Base-by-base conservation (phyloP, 2,888 invertebrate species). In the Pyrocoelia pectoralis region DNA sequence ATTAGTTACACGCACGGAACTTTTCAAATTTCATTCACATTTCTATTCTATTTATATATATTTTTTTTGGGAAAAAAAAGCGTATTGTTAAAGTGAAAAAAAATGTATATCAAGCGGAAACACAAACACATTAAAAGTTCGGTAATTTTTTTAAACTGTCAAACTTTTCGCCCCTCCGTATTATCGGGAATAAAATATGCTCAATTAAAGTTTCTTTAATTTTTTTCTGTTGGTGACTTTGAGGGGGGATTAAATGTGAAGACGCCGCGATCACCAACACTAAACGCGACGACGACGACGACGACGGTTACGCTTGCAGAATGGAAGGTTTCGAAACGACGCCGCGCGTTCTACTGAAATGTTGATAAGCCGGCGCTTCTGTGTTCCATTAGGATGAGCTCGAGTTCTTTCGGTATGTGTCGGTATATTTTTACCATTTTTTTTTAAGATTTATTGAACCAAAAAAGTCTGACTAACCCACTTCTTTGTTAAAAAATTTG, bases 281-380 rank as follows among this genome's bases (percentile, higher is more conserved):
- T 8, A 48, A 12, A 50, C 43, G 17, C 52, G 46, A 51, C 52
- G 40, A 14, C 60, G 54, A 6, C 48, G 54, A 33, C 60, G 58
- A 2, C n/a, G 3, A 15, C 10, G n/a, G 14, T 8, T 43, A 8
- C 12, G 24, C 13, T 2, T 2, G 19, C 17, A n/a, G 33, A 52
- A 53, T 46, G 54, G 55, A 38, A 38, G 48, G 54, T 55, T 55
- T 54, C 60, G 14, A 28, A 50, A 58, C 55, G 58, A 59, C 63
- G 63, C 58, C 54, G 58, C 63, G 63, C 58, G 58, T 58, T 63
- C 63, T 58, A 63, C 63, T 63, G 19, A 63, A 57, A 48, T 18
- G 54, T 33, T 63, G 63, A 58, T 58, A 58, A 54, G 62, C 57
- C 24, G 54, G 28, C 49, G 58, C 63, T 58, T 56, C 55, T 51